These are phyloP conservation scores for Sphaerophoria rueppellii DNA, from an alignment of 2,888 invertebrate genomes.

Conservation along the genomic window DNA sequence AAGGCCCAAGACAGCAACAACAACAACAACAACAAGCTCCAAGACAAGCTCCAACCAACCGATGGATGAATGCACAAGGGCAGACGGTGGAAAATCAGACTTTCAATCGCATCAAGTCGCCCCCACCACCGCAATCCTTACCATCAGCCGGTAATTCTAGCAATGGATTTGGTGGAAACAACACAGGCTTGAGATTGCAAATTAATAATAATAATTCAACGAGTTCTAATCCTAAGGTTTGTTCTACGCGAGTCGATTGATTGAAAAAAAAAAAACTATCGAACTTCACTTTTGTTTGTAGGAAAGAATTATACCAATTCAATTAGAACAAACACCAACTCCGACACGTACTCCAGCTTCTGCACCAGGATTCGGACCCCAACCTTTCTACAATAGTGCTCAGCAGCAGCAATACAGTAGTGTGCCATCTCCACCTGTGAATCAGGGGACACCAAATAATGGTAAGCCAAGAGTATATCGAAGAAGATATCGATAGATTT, in stretches of 20 bases:
- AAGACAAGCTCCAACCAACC: constrained; percentile 77
- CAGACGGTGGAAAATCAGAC: constrained; percentile 80
- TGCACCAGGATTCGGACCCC: constrained; percentile 77
- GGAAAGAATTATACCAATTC: constrained; percentile 82
- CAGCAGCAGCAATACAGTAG: constrained; percentile 75
- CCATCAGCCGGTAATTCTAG: constrained; percentile 59
- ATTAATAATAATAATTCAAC: constrained; percentile 76
- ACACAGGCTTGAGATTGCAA: constrained; percentile 78
- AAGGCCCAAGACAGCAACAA: constrained; percentile 69
- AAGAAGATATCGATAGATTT: too few relatives aligned
- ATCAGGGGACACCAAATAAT: constrained; percentile 73
- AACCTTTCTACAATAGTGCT: constrained; percentile 77
- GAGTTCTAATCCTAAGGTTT: constrained; percentile 62
- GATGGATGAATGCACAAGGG: constrained; percentile 77
- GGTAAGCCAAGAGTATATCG: constrained; percentile 73
- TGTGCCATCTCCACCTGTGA: constrained; percentile 74
- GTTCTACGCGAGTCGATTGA: not conserved
- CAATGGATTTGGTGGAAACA: constrained; percentile 79
- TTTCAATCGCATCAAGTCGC: constrained; percentile 77
- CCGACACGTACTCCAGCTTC: constrained; percentile 78
- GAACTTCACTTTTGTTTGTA: constrained; percentile 62
- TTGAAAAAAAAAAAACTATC: not conserved
- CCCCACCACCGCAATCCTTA: constrained; percentile 82
- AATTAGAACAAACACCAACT: constrained; percentile 79
- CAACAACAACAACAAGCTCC: constrained; percentile 66